phyloP scores from a whole-genome alignment of 2,797 vertebrate genomes.

The Crocodylus rhombifer region DNA sequence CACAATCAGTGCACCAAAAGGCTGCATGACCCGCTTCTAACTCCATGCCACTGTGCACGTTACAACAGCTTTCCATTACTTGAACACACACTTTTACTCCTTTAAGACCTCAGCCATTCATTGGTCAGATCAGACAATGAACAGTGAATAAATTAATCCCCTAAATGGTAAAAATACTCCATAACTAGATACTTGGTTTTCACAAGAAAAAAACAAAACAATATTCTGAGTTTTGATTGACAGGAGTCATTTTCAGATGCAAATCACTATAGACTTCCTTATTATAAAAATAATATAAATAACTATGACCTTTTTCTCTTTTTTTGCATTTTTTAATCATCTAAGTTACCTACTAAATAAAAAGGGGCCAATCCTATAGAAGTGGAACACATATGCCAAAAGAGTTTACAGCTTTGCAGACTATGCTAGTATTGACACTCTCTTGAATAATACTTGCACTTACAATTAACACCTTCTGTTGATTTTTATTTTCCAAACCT shows the following conservation, averaged over 20 bases:
- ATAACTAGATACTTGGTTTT: not conserved
- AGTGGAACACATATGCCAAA: not conserved
- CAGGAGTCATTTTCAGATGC: not conserved
- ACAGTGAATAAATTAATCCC: not conserved
- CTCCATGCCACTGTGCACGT: not conserved
- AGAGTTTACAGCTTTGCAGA: not conserved
- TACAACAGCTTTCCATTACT: not conserved
- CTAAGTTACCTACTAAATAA: not conserved
- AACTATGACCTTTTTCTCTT: not conserved
- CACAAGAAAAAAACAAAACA: not conserved
- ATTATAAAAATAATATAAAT: not conserved
- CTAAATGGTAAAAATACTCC: too few species aligned
- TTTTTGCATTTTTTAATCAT: not conserved
- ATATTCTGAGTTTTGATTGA: not conserved
- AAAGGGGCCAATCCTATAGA: not conserved
- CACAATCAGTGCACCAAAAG: not conserved
- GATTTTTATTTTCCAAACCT: constrained; percentile 21
- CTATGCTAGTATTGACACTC: not conserved
- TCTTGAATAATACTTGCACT: not conserved
- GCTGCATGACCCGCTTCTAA: not conserved
- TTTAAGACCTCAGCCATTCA: not conserved
- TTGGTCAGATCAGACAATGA: not conserved
- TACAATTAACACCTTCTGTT: not conserved
- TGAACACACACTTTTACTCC: not conserved
- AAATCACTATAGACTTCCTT: not conserved